Base-by-base conservation (phyloP, 2,888 invertebrate genomes). In the Aradus depressus region DNA sequence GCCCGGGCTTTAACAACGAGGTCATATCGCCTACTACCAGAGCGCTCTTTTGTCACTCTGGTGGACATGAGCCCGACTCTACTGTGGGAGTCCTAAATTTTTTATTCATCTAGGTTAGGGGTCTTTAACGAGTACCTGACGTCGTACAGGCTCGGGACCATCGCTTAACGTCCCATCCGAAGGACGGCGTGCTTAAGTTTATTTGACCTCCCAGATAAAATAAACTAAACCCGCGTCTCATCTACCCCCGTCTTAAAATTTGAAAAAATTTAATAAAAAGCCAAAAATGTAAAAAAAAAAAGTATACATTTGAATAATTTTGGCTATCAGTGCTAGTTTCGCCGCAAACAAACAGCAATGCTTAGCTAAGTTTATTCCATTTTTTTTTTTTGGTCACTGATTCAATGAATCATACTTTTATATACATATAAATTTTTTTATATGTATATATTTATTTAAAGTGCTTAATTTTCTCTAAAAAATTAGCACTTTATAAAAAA, bases 241-340 rank as follows among this genome's bases (percentile, higher is more conserved):
- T n/a, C n/a, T n/a, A n/a, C n/a, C n/a, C n/a, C n/a, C n/a, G 49
- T 39, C 49, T 49, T 49, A 25, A 25, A 41, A 41, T 12, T 34
- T 22, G 22, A 38, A 25, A 26, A 23, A 16, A 10, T 31, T 31
- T n/a, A 31, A n/a, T 31, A 10, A 31, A 10, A n/a, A 8, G 31
- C 31, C 8, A 31, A 10, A n/a, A 10, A 10, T 31, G 31, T 31
- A 8, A 31, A 8, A 8, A 8, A 8, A 31, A 49, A 18, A 31
- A 44, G 32, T 23, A 41, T 22, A 32, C 31, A 35, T 49, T 49
- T 39, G 39, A 31, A 47, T 37, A 38, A 37, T 37, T 37, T 34
- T 37, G 25, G 42, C 42, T 42, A 38, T 26, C 47, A 47, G 35
- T 37, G 47, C 38, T 47, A 47, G 38, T 47, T 45, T 47, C 35